Conservation (phyloP, 2,888 invertebrate genomes). For the Rhopalosiphum nymphaeae region DNA sequence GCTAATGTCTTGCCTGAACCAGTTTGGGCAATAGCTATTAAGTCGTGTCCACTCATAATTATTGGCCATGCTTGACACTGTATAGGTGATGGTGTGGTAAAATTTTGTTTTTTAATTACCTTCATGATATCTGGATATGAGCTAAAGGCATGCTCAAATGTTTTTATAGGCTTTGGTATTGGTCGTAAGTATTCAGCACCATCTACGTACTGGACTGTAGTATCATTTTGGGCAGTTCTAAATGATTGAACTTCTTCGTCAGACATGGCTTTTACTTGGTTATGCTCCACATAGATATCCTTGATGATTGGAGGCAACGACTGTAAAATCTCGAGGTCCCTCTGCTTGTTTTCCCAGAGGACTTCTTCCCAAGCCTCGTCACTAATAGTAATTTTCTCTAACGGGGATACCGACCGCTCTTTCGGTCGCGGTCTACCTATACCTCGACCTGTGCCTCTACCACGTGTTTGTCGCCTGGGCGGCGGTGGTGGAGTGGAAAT, state of each 20-base stretch:
- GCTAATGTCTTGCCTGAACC: slow-evolving; percentile 94
- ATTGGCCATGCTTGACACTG: slow-evolving; percentile 97
- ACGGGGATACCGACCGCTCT: neutral
- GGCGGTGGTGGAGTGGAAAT: neutral
- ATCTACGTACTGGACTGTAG: slow-evolving; percentile 5
- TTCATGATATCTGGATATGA: slow-evolving; percentile 85
- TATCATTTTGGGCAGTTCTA: slow-evolving; percentile 69
- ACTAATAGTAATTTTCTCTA: neutral
- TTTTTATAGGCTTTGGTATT: slow-evolving; percentile 83
- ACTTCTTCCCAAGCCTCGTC: slow-evolving; percentile 8
- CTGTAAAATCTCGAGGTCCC: slow-evolving; percentile 75
- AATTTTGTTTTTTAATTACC: slow-evolving; percentile 85
- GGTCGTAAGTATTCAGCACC: slow-evolving; percentile 67
- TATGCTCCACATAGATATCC: slow-evolving; percentile 86
- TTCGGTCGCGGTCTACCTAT: neutral
- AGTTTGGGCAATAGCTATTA: slow-evolving; percentile 97
- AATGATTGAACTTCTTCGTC: slow-evolving; percentile 74
- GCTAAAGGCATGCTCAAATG: slow-evolving; percentile 79
- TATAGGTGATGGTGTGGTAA: slow-evolving; percentile 89
- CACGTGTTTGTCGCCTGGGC: neutral
- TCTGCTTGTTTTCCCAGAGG: slow-evolving; percentile 49
- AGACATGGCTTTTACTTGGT: slow-evolving; percentile 78
- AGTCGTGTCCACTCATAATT: slow-evolving; percentile 87
- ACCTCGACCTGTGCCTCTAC: neutral
- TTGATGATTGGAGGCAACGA: slow-evolving; percentile 81